phyloP scores from a whole-genome alignment of 2,797 vertebrate species.

The Strix occidentalis region DNA sequence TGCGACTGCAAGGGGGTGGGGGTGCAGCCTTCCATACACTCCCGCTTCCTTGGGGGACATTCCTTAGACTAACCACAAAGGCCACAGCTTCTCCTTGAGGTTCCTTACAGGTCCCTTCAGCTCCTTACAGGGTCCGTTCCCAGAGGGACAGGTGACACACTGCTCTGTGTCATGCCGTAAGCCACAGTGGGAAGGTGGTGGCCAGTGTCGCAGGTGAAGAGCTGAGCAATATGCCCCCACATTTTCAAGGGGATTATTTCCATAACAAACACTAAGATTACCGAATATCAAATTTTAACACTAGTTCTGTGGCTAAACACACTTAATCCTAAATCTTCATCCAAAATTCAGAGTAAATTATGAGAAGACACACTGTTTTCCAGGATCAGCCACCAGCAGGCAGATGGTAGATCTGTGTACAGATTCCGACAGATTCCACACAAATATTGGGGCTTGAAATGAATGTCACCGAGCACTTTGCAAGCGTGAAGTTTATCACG shows the following conservation, averaged over 20 bases:
- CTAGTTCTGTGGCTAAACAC: background rate
- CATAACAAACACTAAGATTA: background rate
- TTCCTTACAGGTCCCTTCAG: no score
- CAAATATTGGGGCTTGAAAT: background rate
- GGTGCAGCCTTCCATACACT: no score
- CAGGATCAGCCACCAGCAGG: background rate
- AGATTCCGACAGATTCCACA: background rate
- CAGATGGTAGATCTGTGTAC: background rate
- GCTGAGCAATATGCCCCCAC: rapidly evolving
- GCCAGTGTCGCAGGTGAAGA: background rate
- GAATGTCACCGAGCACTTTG: background rate
- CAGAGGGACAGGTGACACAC: background rate
- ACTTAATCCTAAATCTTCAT: background rate
- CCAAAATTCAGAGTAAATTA: background rate
- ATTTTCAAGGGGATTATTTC: background rate
- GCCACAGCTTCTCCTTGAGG: no score
- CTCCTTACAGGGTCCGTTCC: no score
- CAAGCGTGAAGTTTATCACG: rapidly evolving
- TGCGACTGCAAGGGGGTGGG: no score
- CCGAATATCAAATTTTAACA: background rate
- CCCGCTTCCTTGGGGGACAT: no score
- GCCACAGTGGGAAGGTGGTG: background rate
- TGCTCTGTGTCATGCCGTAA: background rate
- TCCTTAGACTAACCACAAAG: no score
- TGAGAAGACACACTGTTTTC: rapidly evolving